Base-by-base conservation (phyloP, 2,888 invertebrate genomes). In the Seira musarum region DNA sequence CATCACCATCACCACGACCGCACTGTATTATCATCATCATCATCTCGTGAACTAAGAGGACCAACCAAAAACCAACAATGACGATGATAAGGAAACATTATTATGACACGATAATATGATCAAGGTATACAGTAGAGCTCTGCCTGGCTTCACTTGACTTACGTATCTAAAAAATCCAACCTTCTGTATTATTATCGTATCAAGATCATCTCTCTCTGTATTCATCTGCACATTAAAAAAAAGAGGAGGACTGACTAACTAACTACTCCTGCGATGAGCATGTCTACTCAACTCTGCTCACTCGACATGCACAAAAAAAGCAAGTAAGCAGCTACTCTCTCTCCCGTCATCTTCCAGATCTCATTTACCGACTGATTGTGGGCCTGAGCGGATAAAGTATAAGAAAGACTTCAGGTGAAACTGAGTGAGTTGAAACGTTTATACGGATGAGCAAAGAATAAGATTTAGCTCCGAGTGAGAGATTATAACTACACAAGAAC, bases 351-450 rank as follows among this genome's bases (percentile, higher is more conserved):
- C 73, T 72, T 80, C 80, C 80, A 74, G 80, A 74, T 74, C 80
- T 80, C 80, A 80, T 70, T 80, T 80, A 80, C 80, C 64, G 66
- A 80, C 74, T 74, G 73, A 80, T 74, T 74, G 74, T 74, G 69
- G 73, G 69, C 25, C 80, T 69, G 74, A 80, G 70, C 80, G 80
- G 80, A 74, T 79, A 79, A 79, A 49, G 22, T 67, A 60, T 19
- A 60, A 60, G 60, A 60, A n/a, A n/a, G n/a, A n/a, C 30, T 30
- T 30, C 30, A 30, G 30, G 30, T 30, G 30, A 30, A 30, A 30
- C 60, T 8, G 40, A 40, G 40, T 40, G 13, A 40, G 22, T 19
- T 21, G 10, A 60, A 22, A 60, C 60, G 21, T 21, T 60, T 21
- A 60, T 21, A 21, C 15, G 60, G 60, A 60, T 60, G 60, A 60